phyloP scores from a whole-genome alignment of 2,888 invertebrate genomes.

The Nycteola revayana region DNA sequence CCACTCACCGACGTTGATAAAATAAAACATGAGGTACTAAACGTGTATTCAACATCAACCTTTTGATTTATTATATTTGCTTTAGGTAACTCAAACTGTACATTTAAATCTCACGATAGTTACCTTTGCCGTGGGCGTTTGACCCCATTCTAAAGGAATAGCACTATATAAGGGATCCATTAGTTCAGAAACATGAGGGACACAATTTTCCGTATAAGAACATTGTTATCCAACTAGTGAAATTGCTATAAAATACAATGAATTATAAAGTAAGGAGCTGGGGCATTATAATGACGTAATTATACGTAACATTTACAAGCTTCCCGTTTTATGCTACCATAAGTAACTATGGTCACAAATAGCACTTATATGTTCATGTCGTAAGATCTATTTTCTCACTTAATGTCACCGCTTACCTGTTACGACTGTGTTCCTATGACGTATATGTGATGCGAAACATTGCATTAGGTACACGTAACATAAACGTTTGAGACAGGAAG shows the following conservation, averaged over 20 bases:
- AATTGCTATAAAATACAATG: conserved; percentile 21
- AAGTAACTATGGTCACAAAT: no score
- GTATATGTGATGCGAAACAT: conserved; percentile 41
- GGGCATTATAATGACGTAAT: no score
- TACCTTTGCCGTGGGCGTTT: conserved; percentile 59
- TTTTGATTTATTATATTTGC: conserved; percentile 40
- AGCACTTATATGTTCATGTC: no score
- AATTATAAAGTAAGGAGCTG: conserved; percentile 7
- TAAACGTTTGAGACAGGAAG: conserved; percentile 50
- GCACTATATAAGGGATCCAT: conserved; percentile 61
- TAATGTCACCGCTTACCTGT: no score
- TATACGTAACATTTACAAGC: no score
- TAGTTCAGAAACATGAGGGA: conserved; percentile 46
- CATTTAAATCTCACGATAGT: conserved; percentile 53
- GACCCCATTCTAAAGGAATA: conserved; percentile 50
- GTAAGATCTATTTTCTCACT: no score
- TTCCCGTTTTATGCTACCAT: no score
- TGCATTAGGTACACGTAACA: conserved; percentile 38
- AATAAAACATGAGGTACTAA: conserved; percentile 16
- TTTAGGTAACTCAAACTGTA: conserved; percentile 38
- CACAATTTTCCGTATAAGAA: conserved; percentile 47
- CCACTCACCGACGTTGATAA: conserved; percentile 15
- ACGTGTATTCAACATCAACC: conserved; percentile 20
- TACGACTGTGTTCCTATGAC: no score
- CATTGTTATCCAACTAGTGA: conserved; percentile 34